Base-by-base conservation (phyloP, 2,888 invertebrate genomes). In the Athripsodes cinereus region DNA sequence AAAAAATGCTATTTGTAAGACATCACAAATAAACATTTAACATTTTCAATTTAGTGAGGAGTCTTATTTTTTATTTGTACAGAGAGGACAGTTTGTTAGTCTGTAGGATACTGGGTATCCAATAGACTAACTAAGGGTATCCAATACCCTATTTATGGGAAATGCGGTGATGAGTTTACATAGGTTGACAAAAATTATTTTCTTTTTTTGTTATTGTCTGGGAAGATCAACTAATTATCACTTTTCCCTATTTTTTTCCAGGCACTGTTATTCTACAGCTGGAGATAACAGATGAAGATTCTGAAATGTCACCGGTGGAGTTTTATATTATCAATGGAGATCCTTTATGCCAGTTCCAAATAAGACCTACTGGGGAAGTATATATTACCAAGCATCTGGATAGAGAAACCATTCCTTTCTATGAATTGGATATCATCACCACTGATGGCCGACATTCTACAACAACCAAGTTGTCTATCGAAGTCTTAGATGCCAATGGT, bases 361-460 rank as follows among this genome's bases (percentile, higher is more conserved):
- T 96, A 66, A 83, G 91, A 49, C 82, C 87, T 59, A 88, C 88
- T 48, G 95, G 94, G n/a, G 92, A 93, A 74, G 81, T 96, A 66
- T 86, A 84, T 73, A 86, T 91, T 60, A 86, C 90, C 66, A 88
- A 90, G 69, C 69, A 81, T 58, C 79, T 97, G 46, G 96, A 97
- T 74, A 81, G 96, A 62, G 96, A 97, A 77, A 75, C 79, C 10
- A 81, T 85, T 56, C 76, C 86, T 52, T 77, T 72, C 63, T 96
- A 96, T 74, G 81, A 85, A 64, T 80, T 98, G 13, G 82, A 81
- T 62, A 85, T 98, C 16, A 82, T 91, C 62, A 96, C 93, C 55
- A 92, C 93, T 20, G 97, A 98, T 78, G 93, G 94, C 44, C 88
- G 90, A 70, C 94, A 87, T 74, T 88, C 91, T 22, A 87, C 94